Evolutionary conservation across 1,140 invertebrate species (phyloP).

Genomic region (Laodelphax striatellus): DNA sequence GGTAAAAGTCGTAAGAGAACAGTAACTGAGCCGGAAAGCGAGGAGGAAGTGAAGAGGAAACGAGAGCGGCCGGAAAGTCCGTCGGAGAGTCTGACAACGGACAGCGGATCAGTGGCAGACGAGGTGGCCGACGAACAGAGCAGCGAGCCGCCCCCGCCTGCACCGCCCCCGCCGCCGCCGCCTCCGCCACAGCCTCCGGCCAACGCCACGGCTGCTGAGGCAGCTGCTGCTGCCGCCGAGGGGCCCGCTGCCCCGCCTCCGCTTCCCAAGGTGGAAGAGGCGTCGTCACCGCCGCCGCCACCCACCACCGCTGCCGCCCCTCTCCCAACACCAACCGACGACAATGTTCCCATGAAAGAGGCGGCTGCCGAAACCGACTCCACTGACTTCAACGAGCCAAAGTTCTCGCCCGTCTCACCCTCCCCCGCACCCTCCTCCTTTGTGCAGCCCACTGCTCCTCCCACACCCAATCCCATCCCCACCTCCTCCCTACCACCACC

Average conservation of each 20-base stretch:
- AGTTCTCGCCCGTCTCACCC: slow-evolving; percentile 10
- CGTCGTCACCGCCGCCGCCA: not conserved
- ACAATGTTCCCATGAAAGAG: slow-evolving; percentile 12
- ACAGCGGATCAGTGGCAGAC: slow-evolving; percentile 53
- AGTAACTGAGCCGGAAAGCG: slow-evolving; percentile 47
- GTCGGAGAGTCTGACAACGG: slow-evolving; percentile 65
- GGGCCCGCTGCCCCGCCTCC: slow-evolving; percentile 13
- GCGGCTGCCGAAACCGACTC: not conserved
- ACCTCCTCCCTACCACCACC: too few relatives aligned
- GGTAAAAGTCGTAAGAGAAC: slow-evolving; percentile 60
- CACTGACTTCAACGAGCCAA: not conserved
- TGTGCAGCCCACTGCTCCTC: not conserved
- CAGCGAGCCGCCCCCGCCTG: slow-evolving; percentile 7
- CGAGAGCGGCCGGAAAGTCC: slow-evolving; percentile 59
- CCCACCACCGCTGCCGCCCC: not conserved
- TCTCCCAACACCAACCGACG: slow-evolving; percentile 1
- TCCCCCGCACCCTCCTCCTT: not conserved
- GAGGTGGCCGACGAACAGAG: slow-evolving; percentile 42
- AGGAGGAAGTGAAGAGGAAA: slow-evolving; percentile 56
- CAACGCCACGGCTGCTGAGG: too few relatives aligned
- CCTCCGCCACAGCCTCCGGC: not conserved
- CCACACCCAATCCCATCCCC: not conserved
- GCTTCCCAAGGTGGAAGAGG: not conserved
- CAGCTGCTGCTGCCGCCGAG: not conserved
- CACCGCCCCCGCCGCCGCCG: not conserved